A percentile compares a stretch with the other conserved stretches of the same genome.
Conservation (phyloP, 1,140 invertebrate genomes). For the Pseudoatta argentina region DNA sequence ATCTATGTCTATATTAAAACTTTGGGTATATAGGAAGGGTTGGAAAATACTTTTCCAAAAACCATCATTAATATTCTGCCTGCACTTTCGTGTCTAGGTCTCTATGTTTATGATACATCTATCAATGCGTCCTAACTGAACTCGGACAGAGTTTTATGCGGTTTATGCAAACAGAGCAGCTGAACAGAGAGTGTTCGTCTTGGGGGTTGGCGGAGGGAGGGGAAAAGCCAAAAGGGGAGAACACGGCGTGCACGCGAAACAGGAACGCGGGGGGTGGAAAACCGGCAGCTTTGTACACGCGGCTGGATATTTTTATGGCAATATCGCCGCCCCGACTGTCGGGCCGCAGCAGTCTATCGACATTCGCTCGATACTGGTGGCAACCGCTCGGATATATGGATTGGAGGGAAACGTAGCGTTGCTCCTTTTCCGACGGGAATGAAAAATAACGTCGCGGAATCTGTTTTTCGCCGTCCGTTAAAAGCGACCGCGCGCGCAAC, state of each 20-base stretch:
- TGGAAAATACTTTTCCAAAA: slow-evolving; percentile 8
- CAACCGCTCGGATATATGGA: slow-evolving; percentile 66
- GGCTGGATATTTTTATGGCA: slow-evolving; percentile 69
- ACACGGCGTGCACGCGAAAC: slow-evolving; percentile 1
- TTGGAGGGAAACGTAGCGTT: slow-evolving; percentile 70
- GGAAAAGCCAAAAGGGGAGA: slow-evolving; percentile 28
- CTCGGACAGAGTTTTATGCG: slow-evolving; percentile 33
- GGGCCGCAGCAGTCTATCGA: slow-evolving; percentile 69
- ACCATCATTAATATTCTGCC: slow-evolving; percentile 51
- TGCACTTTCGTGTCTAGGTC: neutral
- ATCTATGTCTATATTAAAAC: slow-evolving; percentile 8
- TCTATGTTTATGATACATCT: slow-evolving; percentile 57
- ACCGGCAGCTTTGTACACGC: slow-evolving; percentile 63
- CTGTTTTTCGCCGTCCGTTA: slow-evolving; percentile 59
- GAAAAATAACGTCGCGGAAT: slow-evolving; percentile 71
- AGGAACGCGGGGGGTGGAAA: neutral
- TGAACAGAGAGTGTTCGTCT: slow-evolving; percentile 16
- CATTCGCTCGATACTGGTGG: slow-evolving; percentile 70
- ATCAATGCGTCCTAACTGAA: slow-evolving; percentile 43
- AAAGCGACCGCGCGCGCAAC: slow-evolving; percentile 42
- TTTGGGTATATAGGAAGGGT: neutral
- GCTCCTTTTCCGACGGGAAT: slow-evolving; percentile 70
- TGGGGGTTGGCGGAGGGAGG: neutral
- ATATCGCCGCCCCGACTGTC: slow-evolving; percentile 71
- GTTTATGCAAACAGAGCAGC: slow-evolving; percentile 27